These are phyloP conservation scores for Sarcophaga rosellei DNA, from an alignment of 2,888 invertebrate species.

Conservation along the genomic window DNA sequence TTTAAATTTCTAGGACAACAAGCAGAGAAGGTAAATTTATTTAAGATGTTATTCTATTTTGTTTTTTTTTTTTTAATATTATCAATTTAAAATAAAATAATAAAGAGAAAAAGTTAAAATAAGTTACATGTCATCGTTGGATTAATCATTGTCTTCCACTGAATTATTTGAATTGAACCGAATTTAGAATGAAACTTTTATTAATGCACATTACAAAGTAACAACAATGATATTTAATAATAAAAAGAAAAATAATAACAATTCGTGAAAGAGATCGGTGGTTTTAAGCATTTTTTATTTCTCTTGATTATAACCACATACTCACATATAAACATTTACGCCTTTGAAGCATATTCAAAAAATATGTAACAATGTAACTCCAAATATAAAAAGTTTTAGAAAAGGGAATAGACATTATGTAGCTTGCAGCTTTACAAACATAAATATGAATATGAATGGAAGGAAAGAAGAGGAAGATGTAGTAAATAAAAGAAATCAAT, in stretches of 20 bases:
- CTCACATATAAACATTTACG: conserved; percentile 38
- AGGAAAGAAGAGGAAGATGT: conserved; percentile 3
- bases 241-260: background rate
- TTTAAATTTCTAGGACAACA: conserved; percentile 10
- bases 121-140: conserved; percentile 41
- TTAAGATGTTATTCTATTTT: conserved; percentile 39
- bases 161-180: too few relatives aligned
- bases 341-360: conserved; percentile 19
- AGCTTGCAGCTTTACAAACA: conserved; percentile 55
- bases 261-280: conserved; percentile 33
- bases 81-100: conserved; percentile 35
- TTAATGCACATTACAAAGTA: background rate
- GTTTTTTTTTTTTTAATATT: conserved; percentile 8
- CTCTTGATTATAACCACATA: conserved; percentile 23
- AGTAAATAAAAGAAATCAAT: conserved; percentile 37
- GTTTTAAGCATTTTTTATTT: conserved; percentile 31
- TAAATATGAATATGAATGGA: conserved; percentile 32
- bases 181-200: background rate
- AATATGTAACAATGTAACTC: conserved; percentile 42
- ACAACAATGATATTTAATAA: background rate
- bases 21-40: conserved; percentile 45
- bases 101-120: conserved; percentile 8
- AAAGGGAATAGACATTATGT: conserved; percentile 28
- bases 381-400: conserved; percentile 30
- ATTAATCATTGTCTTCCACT: background rate